These are phyloP conservation scores for Myotis planiceps DNA, from an alignment of 2,797 vertebrate species.

Conservation along the genomic window DNA sequence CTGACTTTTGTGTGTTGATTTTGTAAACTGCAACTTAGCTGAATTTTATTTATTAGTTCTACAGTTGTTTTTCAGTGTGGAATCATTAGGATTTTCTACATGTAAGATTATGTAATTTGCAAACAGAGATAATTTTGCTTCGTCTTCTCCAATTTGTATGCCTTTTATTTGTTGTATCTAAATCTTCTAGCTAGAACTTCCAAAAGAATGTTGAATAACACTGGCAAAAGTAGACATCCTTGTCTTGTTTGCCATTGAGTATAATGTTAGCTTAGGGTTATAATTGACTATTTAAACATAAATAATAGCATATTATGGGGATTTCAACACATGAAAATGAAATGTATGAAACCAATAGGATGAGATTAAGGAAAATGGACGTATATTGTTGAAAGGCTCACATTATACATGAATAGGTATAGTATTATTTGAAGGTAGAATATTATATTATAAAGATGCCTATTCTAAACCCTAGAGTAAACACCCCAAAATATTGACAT, in stretches of 20 bases:
- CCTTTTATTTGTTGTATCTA: conserved; percentile 19
- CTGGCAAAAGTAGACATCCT: background rate
- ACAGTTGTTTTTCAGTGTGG: background rate
- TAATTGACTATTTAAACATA: background rate
- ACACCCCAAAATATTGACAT: background rate
- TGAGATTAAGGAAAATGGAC: background rate
- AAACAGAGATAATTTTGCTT: conserved; percentile 9
- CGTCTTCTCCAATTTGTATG: background rate
- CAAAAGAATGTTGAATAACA: background rate
- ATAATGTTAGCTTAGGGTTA: background rate
- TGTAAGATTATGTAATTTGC: background rate
- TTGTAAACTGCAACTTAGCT: background rate
- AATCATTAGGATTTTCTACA: background rate
- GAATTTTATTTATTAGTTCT: conserved; percentile 9
- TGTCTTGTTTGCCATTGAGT: conserved; percentile 33
- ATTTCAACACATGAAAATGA: background rate
- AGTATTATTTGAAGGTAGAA: background rate
- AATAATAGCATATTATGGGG: background rate
- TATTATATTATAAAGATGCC: background rate
- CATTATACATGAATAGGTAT: background rate
- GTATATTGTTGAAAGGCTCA: background rate
- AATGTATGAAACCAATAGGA: background rate
- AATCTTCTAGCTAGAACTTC: background rate
- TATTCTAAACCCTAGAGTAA: background rate
- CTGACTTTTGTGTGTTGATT: background rate